phyloP scores from a whole-genome alignment of 2,888 invertebrate species.

The Parnassius smintheus region DNA sequence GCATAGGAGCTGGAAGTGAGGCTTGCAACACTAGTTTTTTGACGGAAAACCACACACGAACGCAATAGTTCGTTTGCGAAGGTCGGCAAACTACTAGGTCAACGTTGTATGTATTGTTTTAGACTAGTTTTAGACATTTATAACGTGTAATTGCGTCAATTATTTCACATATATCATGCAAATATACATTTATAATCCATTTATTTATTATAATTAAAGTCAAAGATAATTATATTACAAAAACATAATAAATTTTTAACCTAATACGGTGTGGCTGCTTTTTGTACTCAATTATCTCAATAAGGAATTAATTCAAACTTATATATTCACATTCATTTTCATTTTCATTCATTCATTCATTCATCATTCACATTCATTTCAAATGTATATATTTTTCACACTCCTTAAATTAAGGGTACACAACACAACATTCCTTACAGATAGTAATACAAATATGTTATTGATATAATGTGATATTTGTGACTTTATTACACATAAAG shows the following conservation, averaged over 20 bases:
- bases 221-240: not conserved
- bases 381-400: too few relatives aligned
- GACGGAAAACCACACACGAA: slow-evolving; percentile 42
- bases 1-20: slow-evolving; percentile 24
- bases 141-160: slow-evolving; percentile 1
- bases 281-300: too few relatives aligned
- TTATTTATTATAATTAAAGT: not conserved
- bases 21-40: slow-evolving; percentile 38
- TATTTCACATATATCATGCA: not conserved
- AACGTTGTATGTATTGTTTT: slow-evolving; percentile 15
- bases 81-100: slow-evolving; percentile 33
- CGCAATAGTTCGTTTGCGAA: slow-evolving; percentile 29
- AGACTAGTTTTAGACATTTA: slow-evolving; percentile 12
- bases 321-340: too few relatives aligned
- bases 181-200: not conserved
- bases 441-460: too few relatives aligned
- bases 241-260: not conserved
- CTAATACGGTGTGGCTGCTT: not conserved
- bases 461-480: too few relatives aligned
- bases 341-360: too few relatives aligned
- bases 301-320: too few relatives aligned
- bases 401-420: too few relatives aligned
- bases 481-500: too few relatives aligned
- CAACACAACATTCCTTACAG: too few relatives aligned
- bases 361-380: too few relatives aligned